Evolutionary conservation across 2,797 vertebrate species (phyloP), one percentile per base, ranked within the genome.

Genomic region (Simalia tracyae): DNA sequence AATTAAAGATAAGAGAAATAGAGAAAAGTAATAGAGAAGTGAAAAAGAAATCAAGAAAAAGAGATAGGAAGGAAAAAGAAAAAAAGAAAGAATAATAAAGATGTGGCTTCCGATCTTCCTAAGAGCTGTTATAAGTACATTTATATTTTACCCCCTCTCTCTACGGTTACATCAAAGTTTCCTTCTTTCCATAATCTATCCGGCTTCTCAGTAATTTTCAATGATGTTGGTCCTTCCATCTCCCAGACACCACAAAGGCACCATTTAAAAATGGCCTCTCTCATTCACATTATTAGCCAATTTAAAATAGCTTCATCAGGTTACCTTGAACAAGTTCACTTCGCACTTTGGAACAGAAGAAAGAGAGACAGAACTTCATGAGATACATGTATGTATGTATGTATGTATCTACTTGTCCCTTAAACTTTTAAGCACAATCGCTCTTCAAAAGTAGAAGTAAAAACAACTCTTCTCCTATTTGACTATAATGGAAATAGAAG

Each of bases 251-350:
- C 19, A 56, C 56, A 76, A 94, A 91, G 31, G n/a, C 50, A 22
- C 81, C 14, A 24, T 87, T n/a, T 9, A 57, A 95, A 94, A 56
- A 76, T 6, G 63, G 56, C 66, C 94, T 95, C 66, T 92, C 94
- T 95, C 93, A 91, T 92, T 89, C 88, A 92, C 93, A 81, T 96
- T 93, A 95, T 93, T 95, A 94, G 92, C 92, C 66, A 56, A 76
- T 92, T 94, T 88, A 92, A 93, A 95, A 91, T 28, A 88, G 88
- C 92, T 93, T 93, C 86, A 72, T 50, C 91, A 93, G 93, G 93
- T 94, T 96, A 93, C 95, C 96, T 96, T 95, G 94, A 96, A 86
- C 89, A 94, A 91, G 86, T 94, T 96, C 90, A 92, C 89, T 59
- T 81, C 90, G 86, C 91, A 92, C 89, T 95, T 92, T 4, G 93